A percentile compares a stretch with the other conserved stretches of the same genome.
Conservation (phyloP, 1,140 invertebrate genomes). For the Popillia japonica region DNA sequence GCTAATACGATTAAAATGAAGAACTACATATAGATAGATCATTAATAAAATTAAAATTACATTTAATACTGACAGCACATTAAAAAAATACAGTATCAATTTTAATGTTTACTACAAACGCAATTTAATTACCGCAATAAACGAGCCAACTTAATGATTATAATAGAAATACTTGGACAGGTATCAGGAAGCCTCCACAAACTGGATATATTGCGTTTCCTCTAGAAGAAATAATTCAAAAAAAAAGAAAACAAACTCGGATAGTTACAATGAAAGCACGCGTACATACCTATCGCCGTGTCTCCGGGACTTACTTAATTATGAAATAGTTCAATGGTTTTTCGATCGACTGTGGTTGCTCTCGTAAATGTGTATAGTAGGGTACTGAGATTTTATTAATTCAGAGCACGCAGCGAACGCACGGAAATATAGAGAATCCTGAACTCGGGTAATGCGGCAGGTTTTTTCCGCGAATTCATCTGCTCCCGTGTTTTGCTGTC, state of each 20-base stretch:
- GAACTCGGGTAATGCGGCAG: not conserved
- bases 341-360: not conserved
- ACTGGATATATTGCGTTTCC: not conserved
- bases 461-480: slow-evolving; percentile 8
- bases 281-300: not conserved
- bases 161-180: not conserved
- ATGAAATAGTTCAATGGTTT: slow-evolving; percentile 30
- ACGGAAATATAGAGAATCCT: slow-evolving; percentile 24
- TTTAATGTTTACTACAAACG: no score
- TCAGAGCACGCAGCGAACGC: slow-evolving; percentile 23
- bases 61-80: no score
- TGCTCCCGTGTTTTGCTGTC: not conserved
- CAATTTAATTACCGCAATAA: no score
- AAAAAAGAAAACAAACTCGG: not conserved
- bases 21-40: no score
- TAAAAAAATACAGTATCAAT: no score
- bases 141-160: not conserved
- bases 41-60: no score
- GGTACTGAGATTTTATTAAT: slow-evolving; percentile 7
- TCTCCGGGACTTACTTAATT: not conserved
- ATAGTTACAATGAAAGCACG: slow-evolving; percentile 18
- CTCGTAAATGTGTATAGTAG: not conserved
- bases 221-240: not conserved
- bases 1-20: no score
- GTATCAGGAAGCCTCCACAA: not conserved